A percentile compares a stretch with the other conserved stretches of the same genome.
phyloP scores from a whole-genome alignment of 2,888 invertebrate species.

The Acrobasis consociella region DNA sequence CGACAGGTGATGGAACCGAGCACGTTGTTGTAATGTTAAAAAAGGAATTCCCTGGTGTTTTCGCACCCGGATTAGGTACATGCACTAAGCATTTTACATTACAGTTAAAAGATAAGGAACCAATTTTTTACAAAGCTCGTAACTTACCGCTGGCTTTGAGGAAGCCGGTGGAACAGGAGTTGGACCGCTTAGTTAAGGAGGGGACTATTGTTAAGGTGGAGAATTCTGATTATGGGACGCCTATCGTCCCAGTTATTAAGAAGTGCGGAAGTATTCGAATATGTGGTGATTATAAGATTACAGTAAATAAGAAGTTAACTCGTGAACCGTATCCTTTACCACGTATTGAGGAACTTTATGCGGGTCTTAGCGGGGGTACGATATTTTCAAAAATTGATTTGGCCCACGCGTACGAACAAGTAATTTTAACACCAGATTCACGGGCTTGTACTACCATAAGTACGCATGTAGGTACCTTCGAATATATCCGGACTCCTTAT shows the following conservation, averaged over 20 bases:
- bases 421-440: constrained; percentile 23
- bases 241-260: constrained; percentile 36
- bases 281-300: constrained; percentile 37
- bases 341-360: too few relatives aligned
- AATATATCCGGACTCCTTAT: constrained; percentile 23
- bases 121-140: constrained; percentile 19
- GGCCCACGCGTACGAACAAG: constrained; percentile 30
- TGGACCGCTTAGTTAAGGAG: constrained; percentile 32
- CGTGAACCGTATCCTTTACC: constrained; percentile 32
- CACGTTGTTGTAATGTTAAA: not conserved
- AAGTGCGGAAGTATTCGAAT: constrained; percentile 27
- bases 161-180: constrained; percentile 30
- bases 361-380: constrained; percentile 22
- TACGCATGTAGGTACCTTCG: constrained; percentile 28
- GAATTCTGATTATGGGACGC: constrained; percentile 36
- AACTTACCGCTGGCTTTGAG: constrained; percentile 8
- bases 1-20: not conserved
- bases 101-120: constrained; percentile 7
- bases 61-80: constrained; percentile 18
- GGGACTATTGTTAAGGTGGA: constrained; percentile 35
- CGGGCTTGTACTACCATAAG: constrained; percentile 30
- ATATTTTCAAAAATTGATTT: constrained; percentile 35
- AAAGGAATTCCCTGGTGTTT: constrained; percentile 1
- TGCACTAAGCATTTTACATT: constrained; percentile 19
- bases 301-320: constrained; percentile 37